Percentiles rank a stretch among this genome's conserved stretches.
These are phyloP conservation scores for Drosophila neonasuta DNA, from an alignment of 2,888 invertebrate genomes.

Conservation along the genomic window DNA sequence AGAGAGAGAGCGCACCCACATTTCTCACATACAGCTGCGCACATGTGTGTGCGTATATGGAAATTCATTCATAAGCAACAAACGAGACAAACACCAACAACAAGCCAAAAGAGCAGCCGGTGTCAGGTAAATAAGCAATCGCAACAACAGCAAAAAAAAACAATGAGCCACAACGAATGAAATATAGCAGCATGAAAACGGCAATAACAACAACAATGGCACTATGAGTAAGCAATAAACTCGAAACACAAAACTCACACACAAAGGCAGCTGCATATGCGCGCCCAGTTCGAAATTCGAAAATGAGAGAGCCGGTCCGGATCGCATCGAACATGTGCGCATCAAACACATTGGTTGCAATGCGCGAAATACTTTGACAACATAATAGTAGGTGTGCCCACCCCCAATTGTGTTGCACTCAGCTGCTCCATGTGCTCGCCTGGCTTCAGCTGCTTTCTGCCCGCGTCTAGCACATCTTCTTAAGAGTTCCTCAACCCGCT, in stretches of 20 bases:
- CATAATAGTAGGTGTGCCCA: slow-evolving; percentile 16
- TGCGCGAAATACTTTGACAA: neutral
- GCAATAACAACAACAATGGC: slow-evolving; percentile 28
- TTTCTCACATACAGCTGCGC: slow-evolving; percentile 10
- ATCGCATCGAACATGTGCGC: slow-evolving; percentile 9
- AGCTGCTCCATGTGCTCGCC: neutral
- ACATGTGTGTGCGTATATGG: slow-evolving; percentile 18
- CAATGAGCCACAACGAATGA: slow-evolving; percentile 34
- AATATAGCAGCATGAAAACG: slow-evolving; percentile 24
- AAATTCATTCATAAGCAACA: slow-evolving; percentile 65
- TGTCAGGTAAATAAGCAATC: slow-evolving; percentile 58
- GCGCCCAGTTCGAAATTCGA: slow-evolving; percentile 64
- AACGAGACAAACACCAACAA: slow-evolving; percentile 36
- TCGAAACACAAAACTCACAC: slow-evolving; percentile 22
- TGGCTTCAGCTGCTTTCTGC: neutral
- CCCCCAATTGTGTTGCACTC: slow-evolving; percentile 9
- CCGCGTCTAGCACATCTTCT: neutral
- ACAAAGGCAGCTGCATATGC: slow-evolving; percentile 39
- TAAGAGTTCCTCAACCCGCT: slow-evolving; percentile 2
- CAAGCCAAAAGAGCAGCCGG: slow-evolving; percentile 64
- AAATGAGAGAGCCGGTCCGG: slow-evolving; percentile 30
- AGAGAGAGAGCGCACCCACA: slow-evolving; percentile 60
- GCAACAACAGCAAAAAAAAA: slow-evolving; percentile 31
- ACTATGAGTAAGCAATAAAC: slow-evolving; percentile 51
- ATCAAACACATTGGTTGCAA: neutral